Base-by-base conservation (phyloP, 2,797 vertebrate species). In the Heterohyrax brucei region DNA sequence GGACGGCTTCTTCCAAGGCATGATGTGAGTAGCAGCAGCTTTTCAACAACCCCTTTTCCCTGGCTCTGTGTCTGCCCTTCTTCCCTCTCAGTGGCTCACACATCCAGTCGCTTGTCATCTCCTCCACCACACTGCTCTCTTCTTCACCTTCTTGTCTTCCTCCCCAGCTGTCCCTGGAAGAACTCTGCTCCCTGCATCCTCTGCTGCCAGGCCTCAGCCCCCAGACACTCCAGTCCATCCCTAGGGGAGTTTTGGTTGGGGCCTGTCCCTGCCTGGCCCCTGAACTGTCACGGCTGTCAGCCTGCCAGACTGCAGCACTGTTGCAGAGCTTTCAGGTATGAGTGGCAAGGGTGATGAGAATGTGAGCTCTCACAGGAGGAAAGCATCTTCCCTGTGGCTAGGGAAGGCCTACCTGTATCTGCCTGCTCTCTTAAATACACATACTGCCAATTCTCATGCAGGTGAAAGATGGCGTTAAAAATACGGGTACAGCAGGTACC, bases 141-240 rank as follows among this genome's bases (percentile, higher is more conserved):
- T 73, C 79, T 85, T 77, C 66, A 94, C 64, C 50, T 30, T 64
- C 19, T 14, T 93, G 48, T 97, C 70, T 96, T 76, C 93, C 91
- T 75, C 88, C 89, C 73, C 84, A 98, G 98, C 91, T 98, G 33
- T 96, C 98, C 98, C 98, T 91, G 89, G 98, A 97, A 98, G 99
- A 96, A 95, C 97, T 93, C 97, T 99, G 99, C 98, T 97, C 96
- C 86, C 98, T 99, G 96, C 99, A 98, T 97, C 97, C 98, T 10
- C 96, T 99, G 95, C 98, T 99, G 89, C 97, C 98, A 1, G 99
- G 99, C 66, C 98, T 99, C 78, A 98, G 98, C 88, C 98, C 99
- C n/a, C 97, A 98, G 81, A 98, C 98, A 62, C 98, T 99, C 94
- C 98, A 96, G 96, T 97, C 96, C 95, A 97, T 99, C 80, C 97